phyloP scores from a whole-genome alignment of 2,888 invertebrate genomes.

The Cremastobaeus sp. region DNA sequence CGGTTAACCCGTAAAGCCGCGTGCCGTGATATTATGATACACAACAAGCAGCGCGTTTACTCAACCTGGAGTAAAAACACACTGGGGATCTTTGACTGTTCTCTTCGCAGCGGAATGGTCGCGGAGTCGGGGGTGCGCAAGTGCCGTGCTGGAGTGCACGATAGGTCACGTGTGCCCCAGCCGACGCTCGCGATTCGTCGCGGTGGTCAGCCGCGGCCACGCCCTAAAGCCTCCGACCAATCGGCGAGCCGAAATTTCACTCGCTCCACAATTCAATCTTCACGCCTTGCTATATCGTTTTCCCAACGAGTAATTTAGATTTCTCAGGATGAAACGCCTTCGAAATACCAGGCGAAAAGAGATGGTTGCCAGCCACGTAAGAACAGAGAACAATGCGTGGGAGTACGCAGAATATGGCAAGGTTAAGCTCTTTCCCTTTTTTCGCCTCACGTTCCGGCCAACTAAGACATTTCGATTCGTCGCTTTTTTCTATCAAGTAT shows the following conservation, averaged over 20 bases:
- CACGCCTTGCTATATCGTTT: conserved; percentile 51
- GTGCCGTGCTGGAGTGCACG: conserved; percentile 42
- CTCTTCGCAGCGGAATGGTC: conserved; percentile 65
- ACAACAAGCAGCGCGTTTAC: conserved; percentile 90
- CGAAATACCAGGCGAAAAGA: conserved; percentile 32
- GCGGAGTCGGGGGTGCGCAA: conserved; percentile 59
- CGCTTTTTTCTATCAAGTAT: conserved; percentile 17
- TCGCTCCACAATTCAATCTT: conserved; percentile 29
- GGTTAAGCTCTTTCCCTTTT: conserved; percentile 53
- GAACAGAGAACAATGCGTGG: conserved; percentile 48
- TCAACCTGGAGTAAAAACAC: conserved; percentile 81
- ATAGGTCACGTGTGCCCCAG: conserved; percentile 16
- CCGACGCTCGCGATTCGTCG: conserved; percentile 12
- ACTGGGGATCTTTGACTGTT: conserved; percentile 69
- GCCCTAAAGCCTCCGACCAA: conserved; percentile 30
- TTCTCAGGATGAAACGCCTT: conserved; percentile 57
- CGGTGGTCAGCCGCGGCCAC: conserved; percentile 15
- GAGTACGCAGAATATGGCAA: conserved; percentile 40
- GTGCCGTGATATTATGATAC: conserved; percentile 85
- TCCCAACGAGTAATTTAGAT: conserved; percentile 43
- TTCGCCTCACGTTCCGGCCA: conserved; percentile 40
- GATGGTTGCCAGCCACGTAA: conserved; percentile 40
- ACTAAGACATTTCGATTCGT: conserved; percentile 46
- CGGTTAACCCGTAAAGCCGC: conserved; percentile 68
- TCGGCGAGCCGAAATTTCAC: conserved; percentile 1